Percentiles rank a stretch among this genome's conserved stretches.
Conservation (phyloP, 2,113 vertebrate genomes). For the Mionectes macconnelli region DNA sequence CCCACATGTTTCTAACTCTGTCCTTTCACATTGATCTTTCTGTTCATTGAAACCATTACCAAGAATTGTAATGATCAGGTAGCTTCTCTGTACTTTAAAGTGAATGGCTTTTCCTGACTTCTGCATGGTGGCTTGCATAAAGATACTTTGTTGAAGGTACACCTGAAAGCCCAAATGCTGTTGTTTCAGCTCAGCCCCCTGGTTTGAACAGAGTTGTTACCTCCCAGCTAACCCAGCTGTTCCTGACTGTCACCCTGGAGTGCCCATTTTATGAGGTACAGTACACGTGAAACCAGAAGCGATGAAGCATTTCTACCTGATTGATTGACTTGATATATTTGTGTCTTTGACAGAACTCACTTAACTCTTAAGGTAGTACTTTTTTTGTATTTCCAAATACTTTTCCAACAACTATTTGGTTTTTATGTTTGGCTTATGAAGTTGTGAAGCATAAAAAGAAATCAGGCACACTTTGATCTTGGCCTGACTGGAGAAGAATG, state of each 20-base stretch:
- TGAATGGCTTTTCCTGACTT: not conserved
- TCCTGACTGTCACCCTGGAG: slow-evolving; percentile 85
- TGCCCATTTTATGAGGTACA: slow-evolving; percentile 88
- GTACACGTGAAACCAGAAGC: not conserved
- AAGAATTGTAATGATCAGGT: not conserved
- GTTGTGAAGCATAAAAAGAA: not conserved
- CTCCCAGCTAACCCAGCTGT: slow-evolving; percentile 87
- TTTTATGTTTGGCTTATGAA: not conserved
- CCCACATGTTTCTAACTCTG: not conserved
- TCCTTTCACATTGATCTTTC: not conserved
- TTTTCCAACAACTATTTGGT: not conserved
- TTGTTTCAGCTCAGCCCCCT: slow-evolving; percentile 74
- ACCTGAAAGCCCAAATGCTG: not conserved
- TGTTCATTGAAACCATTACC: not conserved
- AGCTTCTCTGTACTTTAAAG: not conserved
- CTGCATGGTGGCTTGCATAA: not conserved
- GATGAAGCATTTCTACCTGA: not conserved
- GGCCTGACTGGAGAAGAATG: not conserved
- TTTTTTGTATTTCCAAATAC: not conserved
- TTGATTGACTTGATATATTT: not conserved
- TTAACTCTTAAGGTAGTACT: not conserved
- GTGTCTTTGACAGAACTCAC: not conserved
- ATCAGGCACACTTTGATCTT: not conserved
- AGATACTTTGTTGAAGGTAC: not conserved
- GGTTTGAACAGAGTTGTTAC: slow-evolving; percentile 70